These are phyloP conservation scores for Papilio glaucus DNA, from an alignment of 1,140 invertebrate species.

Conservation along the genomic window DNA sequence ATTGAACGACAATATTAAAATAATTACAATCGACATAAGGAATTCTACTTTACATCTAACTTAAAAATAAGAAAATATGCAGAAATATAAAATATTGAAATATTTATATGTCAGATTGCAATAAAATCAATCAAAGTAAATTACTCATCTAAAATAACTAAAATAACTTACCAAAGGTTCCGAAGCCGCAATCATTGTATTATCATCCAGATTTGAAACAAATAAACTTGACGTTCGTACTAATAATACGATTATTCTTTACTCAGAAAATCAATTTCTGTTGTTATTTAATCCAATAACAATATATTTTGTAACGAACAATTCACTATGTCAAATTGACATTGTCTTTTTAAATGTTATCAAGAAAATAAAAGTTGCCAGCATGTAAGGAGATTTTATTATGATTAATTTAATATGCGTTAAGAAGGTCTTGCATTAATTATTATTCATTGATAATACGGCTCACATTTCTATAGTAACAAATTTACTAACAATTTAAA, in stretches of 20 bases:
- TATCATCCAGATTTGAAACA: constrained; percentile 90
- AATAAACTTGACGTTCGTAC: constrained; percentile 42
- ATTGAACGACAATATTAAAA: too few species aligned
- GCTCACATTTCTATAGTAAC: too few species aligned
- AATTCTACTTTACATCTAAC: too few species aligned
- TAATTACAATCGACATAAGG: too few species aligned
- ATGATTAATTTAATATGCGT: background rate
- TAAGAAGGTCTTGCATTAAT: background rate
- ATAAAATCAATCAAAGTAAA: background rate
- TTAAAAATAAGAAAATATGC: too few species aligned
- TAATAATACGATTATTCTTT: constrained; percentile 43
- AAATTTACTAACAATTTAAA: too few species aligned
- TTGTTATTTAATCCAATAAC: constrained; percentile 23
- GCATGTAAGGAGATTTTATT: too few species aligned
- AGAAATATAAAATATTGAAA: background rate
- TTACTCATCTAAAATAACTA: background rate
- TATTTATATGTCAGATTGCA: background rate
- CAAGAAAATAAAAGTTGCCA: background rate
- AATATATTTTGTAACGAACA: background rate
- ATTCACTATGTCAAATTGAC: background rate
- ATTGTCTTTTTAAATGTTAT: background rate
- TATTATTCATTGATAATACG: too few species aligned
- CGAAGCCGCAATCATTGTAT: constrained; percentile 91
- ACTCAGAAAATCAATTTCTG: constrained; percentile 16
- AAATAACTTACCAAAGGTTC: constrained; percentile 89